Conservation (phyloP, 2,113 vertebrate genomes). For the Cardinalis cardinalis region DNA sequence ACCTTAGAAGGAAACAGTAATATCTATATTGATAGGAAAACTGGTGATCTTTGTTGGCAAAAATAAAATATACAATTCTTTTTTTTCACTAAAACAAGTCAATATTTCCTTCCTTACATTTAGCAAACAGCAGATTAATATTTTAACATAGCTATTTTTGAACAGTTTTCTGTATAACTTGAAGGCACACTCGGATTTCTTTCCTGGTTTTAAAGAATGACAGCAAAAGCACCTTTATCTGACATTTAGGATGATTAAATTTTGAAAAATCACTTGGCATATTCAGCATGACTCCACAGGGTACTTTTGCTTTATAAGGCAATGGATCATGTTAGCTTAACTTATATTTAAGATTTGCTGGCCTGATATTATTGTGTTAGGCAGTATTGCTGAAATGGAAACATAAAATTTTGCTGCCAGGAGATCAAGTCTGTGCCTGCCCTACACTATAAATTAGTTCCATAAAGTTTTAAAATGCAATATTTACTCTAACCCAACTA, state of each 20-base stretch:
- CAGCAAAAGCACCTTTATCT: constrained; percentile 85
- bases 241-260: constrained; percentile 89
- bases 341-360: constrained; percentile 76
- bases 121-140: constrained; percentile 50
- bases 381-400: constrained; percentile 73
- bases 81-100: constrained; percentile 13
- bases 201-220: constrained; percentile 79
- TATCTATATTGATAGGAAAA: not conserved
- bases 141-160: constrained; percentile 68
- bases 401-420: constrained; percentile 75
- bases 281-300: constrained; percentile 77
- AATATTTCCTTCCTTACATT: constrained; percentile 27
- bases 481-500: constrained; percentile 48
- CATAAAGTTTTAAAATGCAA: constrained; percentile 69
- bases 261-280: constrained; percentile 79
- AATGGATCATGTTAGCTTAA: constrained; percentile 81
- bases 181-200: constrained; percentile 47
- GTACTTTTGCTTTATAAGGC: constrained; percentile 76
- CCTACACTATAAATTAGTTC: constrained; percentile 71
- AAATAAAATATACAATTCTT: constrained; percentile 2
- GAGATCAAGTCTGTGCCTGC: constrained; percentile 70
- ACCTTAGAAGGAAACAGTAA: not conserved
- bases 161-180: constrained; percentile 77
- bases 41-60: not conserved
- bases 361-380: constrained; percentile 77